Conservation (phyloP, 2,113 vertebrate genomes). For the Cebidichthys violaceus region DNA sequence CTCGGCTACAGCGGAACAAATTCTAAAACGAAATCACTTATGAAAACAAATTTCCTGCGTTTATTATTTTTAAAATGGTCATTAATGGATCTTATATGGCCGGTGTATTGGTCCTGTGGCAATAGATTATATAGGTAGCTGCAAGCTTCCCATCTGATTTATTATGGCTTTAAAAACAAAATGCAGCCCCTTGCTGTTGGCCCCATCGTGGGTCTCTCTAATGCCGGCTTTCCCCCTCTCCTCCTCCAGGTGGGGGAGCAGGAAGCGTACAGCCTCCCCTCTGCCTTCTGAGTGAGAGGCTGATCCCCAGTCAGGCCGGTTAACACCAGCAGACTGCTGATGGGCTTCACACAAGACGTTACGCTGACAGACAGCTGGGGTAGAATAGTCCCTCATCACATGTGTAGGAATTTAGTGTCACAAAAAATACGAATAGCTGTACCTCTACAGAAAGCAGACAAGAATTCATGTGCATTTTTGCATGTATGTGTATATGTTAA, state of each 20-base stretch:
- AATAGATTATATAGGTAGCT: constrained; percentile 53
- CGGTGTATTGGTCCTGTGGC: constrained; percentile 46
- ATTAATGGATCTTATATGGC: constrained; percentile 63
- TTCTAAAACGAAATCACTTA: constrained; percentile 51
- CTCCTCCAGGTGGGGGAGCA: constrained; percentile 42
- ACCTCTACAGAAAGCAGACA: neutral
- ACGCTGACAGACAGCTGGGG: neutral
- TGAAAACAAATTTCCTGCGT: constrained; percentile 68
- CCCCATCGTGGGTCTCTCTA: constrained; percentile 33
- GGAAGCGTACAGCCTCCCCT: constrained; percentile 23
- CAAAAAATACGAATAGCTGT: neutral
- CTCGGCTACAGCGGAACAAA: constrained; percentile 46
- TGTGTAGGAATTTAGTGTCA: neutral
- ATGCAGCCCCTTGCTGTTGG: constrained; percentile 38
- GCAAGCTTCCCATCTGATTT: constrained; percentile 72
- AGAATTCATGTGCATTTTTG: neutral
- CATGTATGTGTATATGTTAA: neutral
- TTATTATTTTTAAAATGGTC: constrained; percentile 64
- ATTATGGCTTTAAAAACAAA: constrained; percentile 69
- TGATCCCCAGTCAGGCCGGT: constrained; percentile 15
- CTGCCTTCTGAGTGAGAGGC: constrained; percentile 36
- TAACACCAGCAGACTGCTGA: constrained; percentile 12
- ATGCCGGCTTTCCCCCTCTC: constrained; percentile 35
- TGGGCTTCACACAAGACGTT: constrained; percentile 6
- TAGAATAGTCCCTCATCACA: neutral